A percentile compares a stretch with the other conserved stretches of the same genome.
phyloP scores from a whole-genome alignment of 2,888 invertebrate genomes.

The Phyllotreta cruciferae region DNA sequence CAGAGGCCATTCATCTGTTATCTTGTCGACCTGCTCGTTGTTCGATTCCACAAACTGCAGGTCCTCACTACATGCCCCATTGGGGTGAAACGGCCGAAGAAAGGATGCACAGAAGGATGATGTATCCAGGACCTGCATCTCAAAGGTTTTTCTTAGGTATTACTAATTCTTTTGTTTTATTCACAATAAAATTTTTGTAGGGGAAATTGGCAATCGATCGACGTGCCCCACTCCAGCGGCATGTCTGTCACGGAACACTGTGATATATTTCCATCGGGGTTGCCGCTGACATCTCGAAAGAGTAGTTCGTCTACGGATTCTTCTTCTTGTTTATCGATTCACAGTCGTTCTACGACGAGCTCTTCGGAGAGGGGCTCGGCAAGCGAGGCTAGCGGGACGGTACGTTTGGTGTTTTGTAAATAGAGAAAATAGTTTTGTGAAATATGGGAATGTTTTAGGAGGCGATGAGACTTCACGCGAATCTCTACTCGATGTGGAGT shows the following conservation, averaged over 20 bases:
- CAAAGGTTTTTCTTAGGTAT: conserved; percentile 50
- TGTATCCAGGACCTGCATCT: conserved; percentile 55
- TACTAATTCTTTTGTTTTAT: not conserved
- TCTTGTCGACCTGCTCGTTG: conserved; percentile 65
- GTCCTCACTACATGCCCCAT: conserved; percentile 50
- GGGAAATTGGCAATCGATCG: conserved; percentile 59
- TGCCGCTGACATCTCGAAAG: conserved; percentile 65
- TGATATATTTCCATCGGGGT: conserved; percentile 58
- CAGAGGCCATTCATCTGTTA: conserved; percentile 71
- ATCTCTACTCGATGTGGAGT: conserved; percentile 62
- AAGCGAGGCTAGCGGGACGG: conserved; percentile 60
- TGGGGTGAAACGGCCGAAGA: conserved; percentile 59
- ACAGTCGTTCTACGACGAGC: conserved; percentile 64
- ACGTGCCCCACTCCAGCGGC: conserved; percentile 57
- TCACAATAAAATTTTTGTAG: conserved; percentile 44
- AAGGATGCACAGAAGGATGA: conserved; percentile 56
- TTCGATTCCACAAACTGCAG: conserved; percentile 53
- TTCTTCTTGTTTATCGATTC: conserved; percentile 65
- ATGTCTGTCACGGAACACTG: conserved; percentile 59
- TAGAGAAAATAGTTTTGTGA: not conserved
- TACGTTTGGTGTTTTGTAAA: conserved; percentile 35
- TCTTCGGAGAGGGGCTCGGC: conserved; percentile 62
- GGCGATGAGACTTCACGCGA: conserved; percentile 57
- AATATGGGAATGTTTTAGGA: conserved; percentile 51
- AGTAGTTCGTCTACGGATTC: conserved; percentile 69